A percentile compares a stretch with the other conserved stretches of the same genome.
These are phyloP conservation scores for Ibidorhyncha struthersii DNA, from an alignment of 2,113 vertebrate species.

Conservation along the genomic window DNA sequence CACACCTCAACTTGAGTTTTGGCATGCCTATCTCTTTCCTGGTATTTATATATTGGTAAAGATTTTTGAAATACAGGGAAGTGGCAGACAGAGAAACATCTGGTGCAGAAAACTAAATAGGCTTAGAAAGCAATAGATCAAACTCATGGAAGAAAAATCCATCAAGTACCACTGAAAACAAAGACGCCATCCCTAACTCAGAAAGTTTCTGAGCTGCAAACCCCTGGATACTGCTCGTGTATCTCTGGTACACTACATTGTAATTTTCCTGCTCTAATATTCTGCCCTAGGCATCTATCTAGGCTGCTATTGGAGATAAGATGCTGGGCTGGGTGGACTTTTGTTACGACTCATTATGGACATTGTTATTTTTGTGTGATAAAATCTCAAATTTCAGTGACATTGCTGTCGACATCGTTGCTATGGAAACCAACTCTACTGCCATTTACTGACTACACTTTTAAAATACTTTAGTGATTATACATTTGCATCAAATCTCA, in stretches of 20 bases:
- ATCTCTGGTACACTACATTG: not conserved
- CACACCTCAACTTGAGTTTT: not conserved
- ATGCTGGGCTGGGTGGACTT: not conserved
- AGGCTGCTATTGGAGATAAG: not conserved
- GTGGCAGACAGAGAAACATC: not conserved
- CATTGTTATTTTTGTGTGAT: not conserved
- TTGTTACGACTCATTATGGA: not conserved
- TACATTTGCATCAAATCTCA: not conserved
- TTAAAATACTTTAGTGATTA: constrained; percentile 6
- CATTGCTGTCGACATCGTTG: not conserved
- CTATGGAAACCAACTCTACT: constrained; percentile 22
- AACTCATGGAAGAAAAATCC: not conserved
- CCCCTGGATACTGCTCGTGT: not conserved
- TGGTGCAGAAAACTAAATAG: not conserved
- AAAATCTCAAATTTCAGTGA: not conserved
- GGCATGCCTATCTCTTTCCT: not conserved
- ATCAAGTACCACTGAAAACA: not conserved
- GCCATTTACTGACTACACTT: not conserved
- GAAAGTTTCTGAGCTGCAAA: not conserved
- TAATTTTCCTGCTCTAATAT: not conserved
- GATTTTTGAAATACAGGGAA: not conserved
- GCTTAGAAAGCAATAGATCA: not conserved
- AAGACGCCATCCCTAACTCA: not conserved
- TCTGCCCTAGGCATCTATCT: not conserved
- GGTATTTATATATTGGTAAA: not conserved